These are phyloP conservation scores for Hirtodrosophila confusa DNA, from an alignment of 2,888 invertebrate species.

Conservation along the genomic window DNA sequence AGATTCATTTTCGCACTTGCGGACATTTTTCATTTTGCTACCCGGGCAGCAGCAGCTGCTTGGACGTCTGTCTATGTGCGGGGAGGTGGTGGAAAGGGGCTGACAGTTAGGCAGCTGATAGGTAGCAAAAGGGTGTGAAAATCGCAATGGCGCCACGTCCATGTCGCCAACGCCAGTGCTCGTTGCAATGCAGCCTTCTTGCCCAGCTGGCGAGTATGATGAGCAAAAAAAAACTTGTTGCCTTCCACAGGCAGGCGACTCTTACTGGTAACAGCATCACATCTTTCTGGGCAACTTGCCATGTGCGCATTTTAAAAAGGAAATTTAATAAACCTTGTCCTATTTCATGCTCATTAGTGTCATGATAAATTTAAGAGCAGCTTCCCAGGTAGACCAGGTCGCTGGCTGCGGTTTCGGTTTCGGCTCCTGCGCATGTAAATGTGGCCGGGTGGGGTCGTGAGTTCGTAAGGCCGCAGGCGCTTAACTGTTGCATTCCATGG, in stretches of 20 bases:
- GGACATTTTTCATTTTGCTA: slow-evolving; percentile 77
- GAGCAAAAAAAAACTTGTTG: slow-evolving; percentile 62
- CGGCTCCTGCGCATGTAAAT: slow-evolving; percentile 54
- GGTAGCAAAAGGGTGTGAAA: slow-evolving; percentile 40
- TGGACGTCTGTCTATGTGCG: slow-evolving; percentile 45
- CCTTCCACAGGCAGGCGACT: slow-evolving; percentile 20
- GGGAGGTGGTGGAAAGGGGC: not conserved
- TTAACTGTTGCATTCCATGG: slow-evolving; percentile 73
- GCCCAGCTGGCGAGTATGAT: slow-evolving; percentile 22
- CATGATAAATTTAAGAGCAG: slow-evolving; percentile 70
- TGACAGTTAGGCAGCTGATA: slow-evolving; percentile 40
- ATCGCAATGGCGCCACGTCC: slow-evolving; percentile 61
- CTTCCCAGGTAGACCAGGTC: slow-evolving; percentile 35
- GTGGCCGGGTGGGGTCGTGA: slow-evolving; percentile 36
- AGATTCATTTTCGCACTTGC: slow-evolving; percentile 79
- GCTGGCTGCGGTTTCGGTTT: not conserved
- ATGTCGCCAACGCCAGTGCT: slow-evolving; percentile 40
- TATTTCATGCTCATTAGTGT: slow-evolving; percentile 77
- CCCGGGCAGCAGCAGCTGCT: slow-evolving; percentile 68
- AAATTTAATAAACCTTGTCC: slow-evolving; percentile 78
- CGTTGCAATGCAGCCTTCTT: slow-evolving; percentile 12
- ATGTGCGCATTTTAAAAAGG: slow-evolving; percentile 73
- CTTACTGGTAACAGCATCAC: slow-evolving; percentile 16
- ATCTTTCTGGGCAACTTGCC: slow-evolving; percentile 49
- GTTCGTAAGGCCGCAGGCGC: slow-evolving; percentile 58